phyloP scores from a whole-genome alignment of 1,140 invertebrate genomes.

The Drosophila ercepeae region DNA sequence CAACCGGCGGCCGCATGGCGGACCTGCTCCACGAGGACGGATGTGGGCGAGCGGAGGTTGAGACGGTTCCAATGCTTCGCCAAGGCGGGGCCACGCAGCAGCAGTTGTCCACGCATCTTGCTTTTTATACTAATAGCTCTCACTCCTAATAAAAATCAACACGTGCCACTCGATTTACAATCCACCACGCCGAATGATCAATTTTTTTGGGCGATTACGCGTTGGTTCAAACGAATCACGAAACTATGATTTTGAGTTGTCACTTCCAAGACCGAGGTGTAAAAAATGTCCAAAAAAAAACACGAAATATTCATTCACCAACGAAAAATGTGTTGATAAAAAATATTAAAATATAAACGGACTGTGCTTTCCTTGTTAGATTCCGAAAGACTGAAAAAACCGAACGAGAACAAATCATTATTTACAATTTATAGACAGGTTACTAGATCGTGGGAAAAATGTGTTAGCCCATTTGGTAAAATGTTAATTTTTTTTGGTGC shows the following conservation, averaged over 20 bases:
- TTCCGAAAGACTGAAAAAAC: constrained; percentile 23
- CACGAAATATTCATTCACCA: neutral
- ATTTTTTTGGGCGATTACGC: neutral
- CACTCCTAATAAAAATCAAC: neutral
- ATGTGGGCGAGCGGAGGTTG: neutral
- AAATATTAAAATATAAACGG: constrained; percentile 20
- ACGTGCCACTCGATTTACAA: neutral
- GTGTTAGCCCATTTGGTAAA: neutral
- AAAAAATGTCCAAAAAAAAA: neutral
- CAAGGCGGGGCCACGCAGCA: constrained; percentile 15
- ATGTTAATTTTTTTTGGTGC: neutral
- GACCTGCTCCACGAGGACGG: neutral
- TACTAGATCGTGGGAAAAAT: constrained; percentile 23
- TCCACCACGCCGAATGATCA: neutral
- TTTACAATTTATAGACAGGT: constrained; percentile 5
- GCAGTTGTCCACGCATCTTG: constrained; percentile 29
- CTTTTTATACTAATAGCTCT: neutral
- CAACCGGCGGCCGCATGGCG: constrained; percentile 34
- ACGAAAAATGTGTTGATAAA: constrained; percentile 12
- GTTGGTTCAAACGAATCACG: neutral
- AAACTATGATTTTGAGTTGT: constrained; percentile 20
- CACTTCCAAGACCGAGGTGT: constrained; percentile 3
- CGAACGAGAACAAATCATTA: neutral
- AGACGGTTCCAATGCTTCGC: neutral
- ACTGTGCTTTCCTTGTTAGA: constrained; percentile 20